Evolutionary conservation across 92 coral and sea anemone genomes (phyloP).

Genomic region (Bergia sp.): DNA sequence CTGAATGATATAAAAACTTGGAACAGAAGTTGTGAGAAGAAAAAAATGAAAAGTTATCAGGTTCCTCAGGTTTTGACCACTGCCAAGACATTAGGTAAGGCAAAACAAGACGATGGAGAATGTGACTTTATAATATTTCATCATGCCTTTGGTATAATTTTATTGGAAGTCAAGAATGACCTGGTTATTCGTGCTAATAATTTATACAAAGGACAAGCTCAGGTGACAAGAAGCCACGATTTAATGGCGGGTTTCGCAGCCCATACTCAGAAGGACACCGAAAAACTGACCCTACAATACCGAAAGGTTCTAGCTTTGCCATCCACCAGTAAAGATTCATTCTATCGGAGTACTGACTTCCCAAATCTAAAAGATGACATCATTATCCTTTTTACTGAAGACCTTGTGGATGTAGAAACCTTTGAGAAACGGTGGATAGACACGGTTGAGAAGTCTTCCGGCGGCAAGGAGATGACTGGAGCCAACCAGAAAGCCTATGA

Average conservation of each 20-base stretch:
- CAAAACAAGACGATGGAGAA: slow-evolving; percentile 3
- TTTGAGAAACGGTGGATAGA: slow-evolving; percentile 50
- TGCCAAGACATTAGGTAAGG: not conserved
- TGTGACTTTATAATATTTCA: slow-evolving; percentile 54
- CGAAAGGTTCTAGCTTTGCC: slow-evolving; percentile 48
- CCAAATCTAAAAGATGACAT: slow-evolving; percentile 12
- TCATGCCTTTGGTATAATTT: slow-evolving; percentile 51
- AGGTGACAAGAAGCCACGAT: not conserved
- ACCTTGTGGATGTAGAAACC: slow-evolving; percentile 26
- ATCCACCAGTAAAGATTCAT: slow-evolving; percentile 42
- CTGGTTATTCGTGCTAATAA: not conserved
- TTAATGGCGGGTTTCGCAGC: not conserved
- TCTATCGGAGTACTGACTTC: not conserved
- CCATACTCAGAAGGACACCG: not conserved
- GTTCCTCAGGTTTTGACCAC: slow-evolving; percentile 3
- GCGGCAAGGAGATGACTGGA: not conserved
- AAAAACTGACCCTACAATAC: slow-evolving; percentile 2
- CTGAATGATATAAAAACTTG: slow-evolving; percentile 36
- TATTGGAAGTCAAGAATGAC: slow-evolving; percentile 53
- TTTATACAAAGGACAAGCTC: not conserved
- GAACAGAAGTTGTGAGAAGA: slow-evolving; percentile 24
- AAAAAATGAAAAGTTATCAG: not conserved
- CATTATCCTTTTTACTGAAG: slow-evolving; percentile 44
- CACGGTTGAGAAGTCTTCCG: slow-evolving; percentile 19
- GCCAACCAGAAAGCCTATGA: slow-evolving; percentile 37